A percentile compares a stretch with the other conserved stretches of the same genome.
Evolutionary conservation across 2,797 vertebrate genomes (phyloP).

Genomic region (Falco biarmicus): DNA sequence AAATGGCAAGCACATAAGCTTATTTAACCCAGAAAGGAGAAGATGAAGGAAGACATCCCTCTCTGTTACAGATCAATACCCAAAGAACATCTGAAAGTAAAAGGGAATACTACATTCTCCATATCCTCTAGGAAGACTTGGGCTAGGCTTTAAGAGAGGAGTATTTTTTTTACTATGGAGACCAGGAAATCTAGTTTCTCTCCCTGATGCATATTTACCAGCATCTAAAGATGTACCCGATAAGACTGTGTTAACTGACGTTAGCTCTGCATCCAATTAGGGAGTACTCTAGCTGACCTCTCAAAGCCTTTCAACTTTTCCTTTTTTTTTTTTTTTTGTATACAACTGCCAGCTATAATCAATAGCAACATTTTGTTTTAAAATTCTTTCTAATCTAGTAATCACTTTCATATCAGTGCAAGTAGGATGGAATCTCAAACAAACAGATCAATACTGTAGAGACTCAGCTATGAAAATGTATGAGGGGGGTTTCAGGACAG

Average conservation of each 20-base stretch:
- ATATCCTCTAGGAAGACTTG: background rate
- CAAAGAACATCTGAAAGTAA: background rate
- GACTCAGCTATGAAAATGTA: background rate
- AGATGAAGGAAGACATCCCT: background rate
- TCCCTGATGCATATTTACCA: background rate
- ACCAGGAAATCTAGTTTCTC: background rate
- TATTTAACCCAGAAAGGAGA: background rate
- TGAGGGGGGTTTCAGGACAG: background rate
- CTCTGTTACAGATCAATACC: background rate
- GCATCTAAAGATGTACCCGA: background rate
- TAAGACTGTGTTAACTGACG: background rate
- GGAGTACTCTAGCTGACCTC: background rate
- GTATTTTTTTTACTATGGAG: background rate
- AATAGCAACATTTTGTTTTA: background rate
- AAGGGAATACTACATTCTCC: background rate
- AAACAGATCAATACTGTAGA: background rate
- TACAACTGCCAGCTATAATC: background rate
- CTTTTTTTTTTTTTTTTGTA: background rate
- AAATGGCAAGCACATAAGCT: background rate
- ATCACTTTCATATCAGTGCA: background rate
- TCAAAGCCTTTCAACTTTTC: background rate
- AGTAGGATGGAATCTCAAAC: background rate
- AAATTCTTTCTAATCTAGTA: background rate
- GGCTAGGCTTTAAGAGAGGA: background rate
- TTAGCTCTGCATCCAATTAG: background rate